Base-by-base conservation (phyloP, 2,888 invertebrate species). In the Cephus pulcher region DNA sequence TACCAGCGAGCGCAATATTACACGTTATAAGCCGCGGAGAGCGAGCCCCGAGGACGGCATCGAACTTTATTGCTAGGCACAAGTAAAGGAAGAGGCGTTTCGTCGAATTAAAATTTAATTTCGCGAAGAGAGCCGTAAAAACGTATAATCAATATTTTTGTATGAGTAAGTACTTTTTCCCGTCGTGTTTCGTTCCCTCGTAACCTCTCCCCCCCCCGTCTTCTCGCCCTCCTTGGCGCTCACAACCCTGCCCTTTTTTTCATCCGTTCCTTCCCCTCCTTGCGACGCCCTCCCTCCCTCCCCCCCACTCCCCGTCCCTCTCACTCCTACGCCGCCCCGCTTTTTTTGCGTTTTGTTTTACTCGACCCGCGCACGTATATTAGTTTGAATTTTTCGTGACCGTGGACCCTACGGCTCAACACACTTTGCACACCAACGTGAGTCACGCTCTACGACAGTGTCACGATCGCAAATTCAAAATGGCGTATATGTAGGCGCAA, bases 81-180 rank as follows among this genome's bases (percentile, higher is more conserved):
- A 76, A 77, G 76, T 70, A 75, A 81, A 82, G 81, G 81, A 78
- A 84, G 81, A 79, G 79, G 77, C 84, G 83, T 87, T 86, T 86
- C 86, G 82, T 83, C 83, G 83, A 87, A 88, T 87, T 85, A 87
- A 87, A 87, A 86, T 87, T 84, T 83, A 79, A 79, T 79, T 78
- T 74, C 56, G 82, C 82, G 82, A 78, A 84, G 82, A 80, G 84
- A 84, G 83, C 82, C 84, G 84, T 87, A 86, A 86, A 85, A 84
- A 85, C 86, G 84, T 85, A 84, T 86, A 86, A 88, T 88, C 88
- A 84, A 87, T 88, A 87, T 87, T 88, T 86, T 85, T 82, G 86
- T 85, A 81, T 83, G 81, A 81, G 84, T 74, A 79, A 69, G 79
- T 77, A 79, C 79, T 79, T 79, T 32, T 79, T 79, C 77, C 40